Evolutionary conservation across 2,113 vertebrate species (phyloP), one percentile per base, ranked within the genome.

Genomic region (Rhinolophus ferrumequinum): DNA sequence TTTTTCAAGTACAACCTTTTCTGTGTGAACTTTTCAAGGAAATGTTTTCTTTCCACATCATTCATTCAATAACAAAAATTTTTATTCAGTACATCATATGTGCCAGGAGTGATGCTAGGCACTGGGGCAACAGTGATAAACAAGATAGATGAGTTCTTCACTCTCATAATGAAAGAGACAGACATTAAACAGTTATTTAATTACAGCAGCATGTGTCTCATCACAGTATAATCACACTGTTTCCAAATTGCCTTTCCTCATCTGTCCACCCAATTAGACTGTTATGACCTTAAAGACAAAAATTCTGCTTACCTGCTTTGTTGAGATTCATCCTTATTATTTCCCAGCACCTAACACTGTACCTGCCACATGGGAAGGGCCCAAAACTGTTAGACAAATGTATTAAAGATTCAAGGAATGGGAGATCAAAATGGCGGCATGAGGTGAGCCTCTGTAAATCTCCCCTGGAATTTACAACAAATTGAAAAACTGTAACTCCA

Each of bases 21-120:
- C 73, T 90, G 38, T 87, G 33, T 56, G 90, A 91, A 4, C 6
- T 89, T 60, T 82, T 50, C 56, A 97, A 97, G 90, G 38, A 72
- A 85, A 77, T 12, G 1, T 54, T 97, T 93, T 73, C 30, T 81
- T 21, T 75, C 18, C 33, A 75, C n/a, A 64, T 58, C 52, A 84
- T 90, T 93, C 72, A 90, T 93, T 93, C 54, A 70, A 84, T 41
- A 94, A 95, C n/a, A 93, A 84, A 90, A 58, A 44, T 14, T n/a
- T 86, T 77, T 62, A 79, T 9, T 88, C 26, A 95, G 26, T 58
- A 76, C 18, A 21, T 87, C 35, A 30, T 47, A 91, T 70, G 38
- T 77, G 18, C 52, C 66, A 70, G 44, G 67, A 47, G 66, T 26
- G 70, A 58, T 84, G 21, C 22, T 84, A 85, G 14, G 19, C 44